A percentile compares a stretch with the other conserved stretches of the same genome.
These are phyloP conservation scores for Anneissia japonica DNA, from an alignment of 35 echinoderm and acorn worm genomes.

Conservation along the genomic window DNA sequence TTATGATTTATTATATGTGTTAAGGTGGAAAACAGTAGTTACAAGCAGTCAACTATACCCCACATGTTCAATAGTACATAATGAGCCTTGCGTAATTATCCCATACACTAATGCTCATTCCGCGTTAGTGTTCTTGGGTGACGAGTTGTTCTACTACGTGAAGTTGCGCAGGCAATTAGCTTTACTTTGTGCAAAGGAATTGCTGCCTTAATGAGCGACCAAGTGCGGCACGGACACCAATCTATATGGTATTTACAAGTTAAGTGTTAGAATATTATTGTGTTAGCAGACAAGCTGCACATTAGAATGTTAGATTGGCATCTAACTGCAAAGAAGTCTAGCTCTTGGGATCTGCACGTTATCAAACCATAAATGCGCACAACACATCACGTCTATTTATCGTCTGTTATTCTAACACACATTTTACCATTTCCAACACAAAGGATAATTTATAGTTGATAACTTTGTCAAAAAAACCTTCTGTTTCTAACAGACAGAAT, in stretches of 20 bases:
- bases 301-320: not conserved
- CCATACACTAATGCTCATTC: not conserved
- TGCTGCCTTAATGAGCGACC: not conserved
- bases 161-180: not conserved
- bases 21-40: too few species aligned
- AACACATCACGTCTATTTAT: not conserved
- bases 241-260: not conserved
- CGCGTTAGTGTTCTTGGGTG: not conserved
- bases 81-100: not conserved
- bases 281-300: not conserved
- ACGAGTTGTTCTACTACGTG: not conserved
- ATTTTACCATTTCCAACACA: not conserved
- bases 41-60: not conserved
- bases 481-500: too few species aligned
- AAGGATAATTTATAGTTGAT: not conserved
- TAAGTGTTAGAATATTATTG: conserved; percentile 2
- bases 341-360: not conserved
- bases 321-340: not conserved
- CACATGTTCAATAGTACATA: not conserved
- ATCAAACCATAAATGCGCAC: not conserved
- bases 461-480: not conserved
- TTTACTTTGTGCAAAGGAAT: not conserved
- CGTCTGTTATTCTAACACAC: not conserved
- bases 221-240: not conserved
- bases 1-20: too few species aligned